Conservation (phyloP, 2,113 vertebrate genomes). For the Lipotes vexillifer region DNA sequence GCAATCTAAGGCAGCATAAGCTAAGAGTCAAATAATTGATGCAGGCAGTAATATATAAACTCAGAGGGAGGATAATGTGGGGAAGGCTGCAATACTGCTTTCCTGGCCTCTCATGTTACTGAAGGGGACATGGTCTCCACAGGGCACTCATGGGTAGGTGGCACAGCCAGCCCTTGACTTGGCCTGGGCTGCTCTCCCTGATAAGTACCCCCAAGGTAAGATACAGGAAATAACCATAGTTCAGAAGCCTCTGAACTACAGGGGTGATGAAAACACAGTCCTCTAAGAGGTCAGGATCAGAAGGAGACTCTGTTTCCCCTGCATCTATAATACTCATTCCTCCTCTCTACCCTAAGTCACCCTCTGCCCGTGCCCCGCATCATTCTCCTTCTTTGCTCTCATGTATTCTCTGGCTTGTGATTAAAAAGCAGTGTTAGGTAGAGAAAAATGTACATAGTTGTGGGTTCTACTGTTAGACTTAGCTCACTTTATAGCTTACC, state of each 20-base stretch:
- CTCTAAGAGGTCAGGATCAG: too few relatives aligned
- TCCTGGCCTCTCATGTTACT: not conserved
- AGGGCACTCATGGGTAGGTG: not conserved
- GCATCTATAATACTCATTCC: not conserved
- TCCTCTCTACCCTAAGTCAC: not conserved
- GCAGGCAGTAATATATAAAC: not conserved
- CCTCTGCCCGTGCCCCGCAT: not conserved
- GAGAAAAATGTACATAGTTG: not conserved
- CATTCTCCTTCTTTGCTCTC: not conserved
- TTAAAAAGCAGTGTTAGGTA: not conserved
- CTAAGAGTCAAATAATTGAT: not conserved
- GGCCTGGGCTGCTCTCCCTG: not conserved
- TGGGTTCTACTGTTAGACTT: not conserved
- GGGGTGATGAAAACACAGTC: not conserved
- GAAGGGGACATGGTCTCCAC: not conserved
- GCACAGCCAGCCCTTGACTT: not conserved
- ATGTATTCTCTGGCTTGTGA: not conserved
- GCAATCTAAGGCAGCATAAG: not conserved
- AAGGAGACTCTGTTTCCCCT: not conserved
- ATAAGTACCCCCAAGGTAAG: not conserved
- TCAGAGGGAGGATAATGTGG: not conserved
- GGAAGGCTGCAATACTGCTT: not conserved
- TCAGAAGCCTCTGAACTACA: not conserved
- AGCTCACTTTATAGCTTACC: not conserved
- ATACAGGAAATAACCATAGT: not conserved